Evolutionary conservation across 2,888 invertebrate species (phyloP).

Genomic region (Camponotus fellah): DNA sequence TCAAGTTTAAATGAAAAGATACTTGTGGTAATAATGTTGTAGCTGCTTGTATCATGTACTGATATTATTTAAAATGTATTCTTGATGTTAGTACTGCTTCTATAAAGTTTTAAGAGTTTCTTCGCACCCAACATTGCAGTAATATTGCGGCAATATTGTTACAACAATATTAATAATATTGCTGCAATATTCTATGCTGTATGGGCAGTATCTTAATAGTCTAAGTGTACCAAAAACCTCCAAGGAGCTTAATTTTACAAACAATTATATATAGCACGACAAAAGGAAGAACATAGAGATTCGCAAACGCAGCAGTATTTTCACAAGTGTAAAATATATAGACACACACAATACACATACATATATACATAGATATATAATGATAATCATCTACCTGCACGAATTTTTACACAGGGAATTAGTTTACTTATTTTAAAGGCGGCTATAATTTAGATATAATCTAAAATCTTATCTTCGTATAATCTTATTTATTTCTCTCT

Average conservation of each 20-base stretch:
- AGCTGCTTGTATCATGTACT: slow-evolving; percentile 33
- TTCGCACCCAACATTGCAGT: neutral
- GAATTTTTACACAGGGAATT: neutral
- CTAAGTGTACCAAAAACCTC: slow-evolving; percentile 33
- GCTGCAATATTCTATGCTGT: too few species aligned
- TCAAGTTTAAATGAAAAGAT: slow-evolving; percentile 36
- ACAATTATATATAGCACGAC: slow-evolving; percentile 30
- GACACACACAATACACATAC: neutral
- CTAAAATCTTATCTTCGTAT: slow-evolving; percentile 12
- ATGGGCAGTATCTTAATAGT: neutral
- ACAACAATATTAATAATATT: too few species aligned
- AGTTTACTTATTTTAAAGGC: slow-evolving; percentile 1
- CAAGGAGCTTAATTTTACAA: slow-evolving; percentile 55
- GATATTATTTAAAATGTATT: slow-evolving; percentile 37
- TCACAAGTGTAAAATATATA: slow-evolving; percentile 53
- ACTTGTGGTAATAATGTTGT: slow-evolving; percentile 33
- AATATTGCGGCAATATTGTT: too few species aligned
- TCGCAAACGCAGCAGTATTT: slow-evolving; percentile 70
- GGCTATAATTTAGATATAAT: slow-evolving; percentile 27
- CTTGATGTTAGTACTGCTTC: slow-evolving; percentile 34
- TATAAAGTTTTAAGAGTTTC: neutral
- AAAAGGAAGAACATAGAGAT: slow-evolving; percentile 43
- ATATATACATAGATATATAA: too few species aligned
- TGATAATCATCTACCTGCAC: too few species aligned
- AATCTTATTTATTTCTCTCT: neutral